Conservation (phyloP, 1,140 invertebrate genomes). For the Planococcus citri region DNA sequence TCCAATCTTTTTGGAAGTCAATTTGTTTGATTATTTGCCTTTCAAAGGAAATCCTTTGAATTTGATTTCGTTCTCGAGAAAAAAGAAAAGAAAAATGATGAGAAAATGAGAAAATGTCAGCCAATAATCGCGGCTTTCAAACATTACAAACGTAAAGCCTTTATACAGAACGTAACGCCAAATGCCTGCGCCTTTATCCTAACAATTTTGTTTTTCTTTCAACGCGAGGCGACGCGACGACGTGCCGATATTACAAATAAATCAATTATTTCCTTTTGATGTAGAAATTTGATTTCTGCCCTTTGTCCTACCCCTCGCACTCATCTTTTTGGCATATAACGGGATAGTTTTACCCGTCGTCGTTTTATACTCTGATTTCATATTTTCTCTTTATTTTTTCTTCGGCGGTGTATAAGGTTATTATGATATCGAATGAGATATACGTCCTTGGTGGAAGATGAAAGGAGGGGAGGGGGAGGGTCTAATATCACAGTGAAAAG, state of each 20-base stretch:
- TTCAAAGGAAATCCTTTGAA: slow-evolving; percentile 19
- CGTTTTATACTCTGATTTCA: too few species aligned
- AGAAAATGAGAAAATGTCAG: slow-evolving; percentile 18
- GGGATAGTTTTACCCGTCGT: too few species aligned
- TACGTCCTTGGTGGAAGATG: too few species aligned
- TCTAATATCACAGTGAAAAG: too few species aligned
- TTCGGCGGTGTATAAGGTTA: too few species aligned
- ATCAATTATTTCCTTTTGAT: slow-evolving; percentile 9
- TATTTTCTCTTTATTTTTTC: too few species aligned
- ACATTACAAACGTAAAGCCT: slow-evolving; percentile 18
- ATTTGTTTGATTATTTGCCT: slow-evolving; percentile 20
- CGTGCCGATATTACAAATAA: slow-evolving; percentile 13
- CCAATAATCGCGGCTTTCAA: slow-evolving; percentile 16
- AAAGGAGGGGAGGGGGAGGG: too few species aligned
- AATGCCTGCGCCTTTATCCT: neutral
- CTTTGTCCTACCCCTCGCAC: too few species aligned
- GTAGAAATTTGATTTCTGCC: neutral
- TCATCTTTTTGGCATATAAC: too few species aligned
- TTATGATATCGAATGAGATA: too few species aligned
- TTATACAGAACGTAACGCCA: neutral
- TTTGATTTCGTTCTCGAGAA: neutral
- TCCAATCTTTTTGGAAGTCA: slow-evolving; percentile 18
- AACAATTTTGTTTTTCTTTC: slow-evolving; percentile 13
- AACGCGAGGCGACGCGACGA: too few species aligned
- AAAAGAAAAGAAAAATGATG: slow-evolving; percentile 13